Evolutionary conservation across 2,113 vertebrate genomes (phyloP), one percentile per base, ranked within the genome.

Genomic region (Octodon degus): DNA sequence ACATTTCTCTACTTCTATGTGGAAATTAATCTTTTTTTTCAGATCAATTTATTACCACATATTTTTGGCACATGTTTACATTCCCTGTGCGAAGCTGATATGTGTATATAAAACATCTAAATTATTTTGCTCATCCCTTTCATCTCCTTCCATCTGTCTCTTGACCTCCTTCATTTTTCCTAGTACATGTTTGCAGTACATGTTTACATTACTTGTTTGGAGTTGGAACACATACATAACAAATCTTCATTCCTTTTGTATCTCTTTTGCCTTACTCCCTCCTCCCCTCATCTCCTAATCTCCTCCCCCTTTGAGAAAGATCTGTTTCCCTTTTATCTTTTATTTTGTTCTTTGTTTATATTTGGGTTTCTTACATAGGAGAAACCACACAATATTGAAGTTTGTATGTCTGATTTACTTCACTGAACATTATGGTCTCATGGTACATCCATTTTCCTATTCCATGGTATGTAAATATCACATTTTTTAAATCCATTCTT

Each of bases 11-110:
- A 60, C 47, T 63, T 90, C 58, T 83, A 70, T 67, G 37, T 90
- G 50, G 63, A 95, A 96, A 94, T 90, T 68, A 86, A 96, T 58
- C 62, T 77, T 77, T 77, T 77, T 47, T 77, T 77, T 76, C 72
- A 77, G 25, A 16, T 77, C 40, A 50, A 14, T 77, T 77, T 77
- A 77, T 77, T 50, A 47, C 25, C 5, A 76, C 40, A 47, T 8
- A 6, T 30, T 77, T 50, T 76, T 76, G 43, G 43, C 13, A 16
- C n/a, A 72, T 16, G 27, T 50, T 77, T 50, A 77, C 43, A 77
- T 17, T 77, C 25, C 74, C 50, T 30, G 14, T 77, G 74, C 40
- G 43, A 50, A 47, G 74, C 12, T 77, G 13, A 50, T 30, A 77
- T 5, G 43, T 14, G 12, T 30, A 77, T 25, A 47, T 30, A 77